Percentiles rank a stretch among this genome's conserved stretches.
phyloP scores from a whole-genome alignment of 2,113 vertebrate genomes.

The Emydocephalus ijimae region DNA sequence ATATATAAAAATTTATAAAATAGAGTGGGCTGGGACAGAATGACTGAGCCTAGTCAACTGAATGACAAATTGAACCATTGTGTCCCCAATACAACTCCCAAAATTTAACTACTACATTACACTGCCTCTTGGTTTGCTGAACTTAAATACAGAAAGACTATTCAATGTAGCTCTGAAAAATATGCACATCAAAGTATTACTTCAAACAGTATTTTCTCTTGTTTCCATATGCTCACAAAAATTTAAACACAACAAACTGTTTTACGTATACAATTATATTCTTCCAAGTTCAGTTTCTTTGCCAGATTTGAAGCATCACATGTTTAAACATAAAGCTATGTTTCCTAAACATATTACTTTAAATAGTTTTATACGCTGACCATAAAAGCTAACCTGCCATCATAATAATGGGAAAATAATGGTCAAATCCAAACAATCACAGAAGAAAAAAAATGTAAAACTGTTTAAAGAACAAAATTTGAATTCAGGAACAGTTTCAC shows the following conservation, averaged over 20 bases:
- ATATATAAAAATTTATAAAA: not conserved
- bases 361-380: not conserved
- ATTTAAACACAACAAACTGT: not conserved
- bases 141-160: conserved; percentile 11
- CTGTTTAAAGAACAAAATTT: not conserved
- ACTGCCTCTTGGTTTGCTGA: not conserved
- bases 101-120: not conserved
- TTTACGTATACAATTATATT: not conserved
- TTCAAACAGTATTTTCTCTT: fast-evolving
- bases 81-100: not conserved
- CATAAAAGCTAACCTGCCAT: not conserved
- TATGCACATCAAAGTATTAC: not conserved
- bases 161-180: not conserved
- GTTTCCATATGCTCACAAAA: not conserved
- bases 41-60: not conserved
- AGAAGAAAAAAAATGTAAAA: not conserved
- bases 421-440: not conserved
- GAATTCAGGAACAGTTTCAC: not conserved
- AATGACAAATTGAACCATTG: not conserved
- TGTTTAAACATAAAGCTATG: not conserved
- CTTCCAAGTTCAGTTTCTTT: not conserved
- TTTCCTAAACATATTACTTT: not conserved
- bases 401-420: not conserved
- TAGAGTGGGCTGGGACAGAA: not conserved
- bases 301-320: not conserved